Conservation (phyloP, 2,888 invertebrate genomes). For the Pachycephus smyrnensis region DNA sequence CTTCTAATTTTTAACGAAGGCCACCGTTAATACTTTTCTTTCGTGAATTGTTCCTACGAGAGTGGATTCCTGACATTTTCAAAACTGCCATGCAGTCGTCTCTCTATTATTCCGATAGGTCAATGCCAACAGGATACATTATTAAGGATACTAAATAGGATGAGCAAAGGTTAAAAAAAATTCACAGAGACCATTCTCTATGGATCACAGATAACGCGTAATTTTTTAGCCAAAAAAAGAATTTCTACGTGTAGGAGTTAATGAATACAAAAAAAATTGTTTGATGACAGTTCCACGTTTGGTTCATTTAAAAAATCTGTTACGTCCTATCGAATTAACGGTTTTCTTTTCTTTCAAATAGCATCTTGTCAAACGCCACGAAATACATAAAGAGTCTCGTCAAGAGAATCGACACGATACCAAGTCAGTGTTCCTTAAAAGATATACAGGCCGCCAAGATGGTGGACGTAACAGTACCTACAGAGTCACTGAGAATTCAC, state of each 20-base stretch:
- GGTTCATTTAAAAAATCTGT: neutral
- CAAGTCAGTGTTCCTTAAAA: neutral
- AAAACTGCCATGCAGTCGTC: neutral
- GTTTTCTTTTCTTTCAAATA: neutral
- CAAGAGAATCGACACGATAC: neutral
- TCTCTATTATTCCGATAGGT: neutral
- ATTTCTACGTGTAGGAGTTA: neutral
- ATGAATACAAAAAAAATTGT: neutral
- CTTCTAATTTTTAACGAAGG: neutral
- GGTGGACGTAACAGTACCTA: constrained; percentile 53
- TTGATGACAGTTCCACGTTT: neutral
- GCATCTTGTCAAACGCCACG: neutral
- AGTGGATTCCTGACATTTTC: neutral
- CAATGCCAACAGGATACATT: neutral
- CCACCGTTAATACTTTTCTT: neutral
- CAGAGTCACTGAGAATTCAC: constrained; percentile 44
- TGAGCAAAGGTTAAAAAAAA: neutral
- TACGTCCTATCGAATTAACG: neutral
- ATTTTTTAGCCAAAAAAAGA: neutral
- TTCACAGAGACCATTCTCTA: neutral
- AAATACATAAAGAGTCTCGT: neutral
- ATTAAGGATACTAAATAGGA: neutral
- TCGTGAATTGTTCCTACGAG: neutral
- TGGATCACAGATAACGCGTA: neutral
- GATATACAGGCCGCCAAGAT: neutral